phyloP scores from a whole-genome alignment of 2,797 vertebrate species.

The Bradypus variegatus region DNA sequence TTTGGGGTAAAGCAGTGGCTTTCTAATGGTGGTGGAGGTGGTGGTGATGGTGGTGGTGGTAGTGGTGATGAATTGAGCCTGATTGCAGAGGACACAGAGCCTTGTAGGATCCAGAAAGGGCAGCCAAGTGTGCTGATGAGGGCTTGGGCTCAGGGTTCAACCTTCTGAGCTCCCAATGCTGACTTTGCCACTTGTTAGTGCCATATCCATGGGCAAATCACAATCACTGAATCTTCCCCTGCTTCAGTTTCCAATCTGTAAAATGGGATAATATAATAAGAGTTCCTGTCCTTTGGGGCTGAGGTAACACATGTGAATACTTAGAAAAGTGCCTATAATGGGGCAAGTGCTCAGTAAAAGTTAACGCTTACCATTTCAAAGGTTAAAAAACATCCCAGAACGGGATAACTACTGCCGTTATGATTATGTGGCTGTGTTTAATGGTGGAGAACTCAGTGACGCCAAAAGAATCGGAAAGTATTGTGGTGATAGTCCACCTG shows the following conservation, averaged over 20 bases:
- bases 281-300: not conserved
- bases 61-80: not conserved
- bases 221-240: not conserved
- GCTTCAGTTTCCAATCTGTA: not conserved
- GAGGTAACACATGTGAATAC: rapidly evolving
- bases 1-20: too few relatives aligned
- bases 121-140: not conserved
- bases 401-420: constrained; percentile 98
- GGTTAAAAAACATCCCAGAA: constrained; percentile 70
- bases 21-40: too few relatives aligned
- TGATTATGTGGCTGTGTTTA: constrained; percentile 94
- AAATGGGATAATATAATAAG: not conserved
- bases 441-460: constrained; percentile 92
- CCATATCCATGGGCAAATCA: not conserved
- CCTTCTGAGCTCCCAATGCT: not conserved
- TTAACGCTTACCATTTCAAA: not conserved
- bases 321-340: not conserved
- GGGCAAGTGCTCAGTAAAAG: not conserved
- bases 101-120: not conserved
- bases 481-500: constrained; percentile 95
- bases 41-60: too few relatives aligned
- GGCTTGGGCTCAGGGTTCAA: not conserved
- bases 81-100: too few relatives aligned
- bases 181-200: not conserved
- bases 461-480: constrained; percentile 94